Evolutionary conservation across 2,113 vertebrate genomes (phyloP), one percentile per base, ranked within the genome.

Genomic region (Maccullochella peelii): DNA sequence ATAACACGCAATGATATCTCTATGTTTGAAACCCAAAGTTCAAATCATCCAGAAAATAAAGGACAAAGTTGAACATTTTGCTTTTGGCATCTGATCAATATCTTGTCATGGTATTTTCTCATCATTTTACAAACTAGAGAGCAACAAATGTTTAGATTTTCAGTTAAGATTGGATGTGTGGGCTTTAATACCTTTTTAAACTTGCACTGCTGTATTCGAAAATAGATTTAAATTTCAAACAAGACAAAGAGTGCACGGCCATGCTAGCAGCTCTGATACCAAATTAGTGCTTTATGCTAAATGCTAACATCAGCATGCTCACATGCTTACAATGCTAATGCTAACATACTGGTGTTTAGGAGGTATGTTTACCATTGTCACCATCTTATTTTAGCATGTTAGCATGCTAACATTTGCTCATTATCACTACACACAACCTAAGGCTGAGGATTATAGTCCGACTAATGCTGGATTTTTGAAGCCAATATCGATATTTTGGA

Each of bases 21-120:
- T 44, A 8, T 38, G 57, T 52, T 73, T 69, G 11, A 57, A 82
- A 55, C 36, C 25, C 15, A 73, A 70, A 90, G 75, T 44, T 68
- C 54, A 82, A 25, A 27, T 73, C 27, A 40, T 42, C 3, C 40
- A 40, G 30, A 59, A 68, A 80, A 47, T 3, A 3, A 55, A 74
- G 20, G 36, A 47, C 25, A 68, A 73, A 78, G 68, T 58, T 67
- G 25, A 73, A 74, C 3, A n/a, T 76, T 23, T 54, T 38, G 25
- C 25, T 76, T 30, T 36, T 44, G 66, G 20, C 14, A 25, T 21
- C 40, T 58, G 36, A 44, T 80, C 52, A 38, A 38, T 30, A 40
- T 11, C 5, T 38, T 8, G 10, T 66, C 8, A 55, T 30, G 3
- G 33, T 3, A 15, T 44, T 57, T 33, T 25, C 36, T 44, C 16